Evolutionary conservation across 2,113 vertebrate species (phyloP).

Genomic region (Ictidomys tridecemlineatus): DNA sequence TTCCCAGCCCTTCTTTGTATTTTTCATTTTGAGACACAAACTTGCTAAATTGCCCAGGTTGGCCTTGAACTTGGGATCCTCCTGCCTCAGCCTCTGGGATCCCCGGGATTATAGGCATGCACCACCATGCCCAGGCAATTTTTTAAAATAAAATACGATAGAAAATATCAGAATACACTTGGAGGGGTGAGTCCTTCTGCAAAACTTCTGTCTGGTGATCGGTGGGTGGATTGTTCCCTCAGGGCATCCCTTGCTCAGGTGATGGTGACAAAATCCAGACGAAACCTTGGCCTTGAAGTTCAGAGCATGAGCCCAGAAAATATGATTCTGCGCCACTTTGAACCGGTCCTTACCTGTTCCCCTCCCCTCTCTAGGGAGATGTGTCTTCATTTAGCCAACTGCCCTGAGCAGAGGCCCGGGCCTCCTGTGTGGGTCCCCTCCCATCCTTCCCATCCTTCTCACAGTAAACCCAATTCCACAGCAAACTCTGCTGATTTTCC

Average conservation of each 20-base stretch:
- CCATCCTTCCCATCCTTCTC: neutral
- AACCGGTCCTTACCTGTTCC: neutral
- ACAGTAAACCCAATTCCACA: neutral
- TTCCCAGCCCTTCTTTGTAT: no score
- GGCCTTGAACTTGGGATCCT: no score
- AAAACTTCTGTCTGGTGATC: neutral
- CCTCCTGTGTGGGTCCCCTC: neutral
- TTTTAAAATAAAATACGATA: no score
- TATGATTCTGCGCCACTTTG: rapidly evolving
- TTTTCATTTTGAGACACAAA: no score
- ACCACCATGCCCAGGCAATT: no score
- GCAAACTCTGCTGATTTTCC: neutral
- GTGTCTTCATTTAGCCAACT: neutral
- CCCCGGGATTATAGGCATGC: no score
- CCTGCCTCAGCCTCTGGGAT: no score
- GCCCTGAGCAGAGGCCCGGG: neutral
- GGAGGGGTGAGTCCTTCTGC: neutral
- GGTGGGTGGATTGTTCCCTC: neutral
- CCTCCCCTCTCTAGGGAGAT: neutral
- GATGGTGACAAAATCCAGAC: neutral
- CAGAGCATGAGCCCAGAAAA: neutral
- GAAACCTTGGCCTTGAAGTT: neutral
- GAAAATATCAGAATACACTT: neutral
- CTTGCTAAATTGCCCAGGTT: no score
- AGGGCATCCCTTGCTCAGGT: neutral